Conservation (phyloP, 1,140 invertebrate genomes). For the Zophobas atratus region DNA sequence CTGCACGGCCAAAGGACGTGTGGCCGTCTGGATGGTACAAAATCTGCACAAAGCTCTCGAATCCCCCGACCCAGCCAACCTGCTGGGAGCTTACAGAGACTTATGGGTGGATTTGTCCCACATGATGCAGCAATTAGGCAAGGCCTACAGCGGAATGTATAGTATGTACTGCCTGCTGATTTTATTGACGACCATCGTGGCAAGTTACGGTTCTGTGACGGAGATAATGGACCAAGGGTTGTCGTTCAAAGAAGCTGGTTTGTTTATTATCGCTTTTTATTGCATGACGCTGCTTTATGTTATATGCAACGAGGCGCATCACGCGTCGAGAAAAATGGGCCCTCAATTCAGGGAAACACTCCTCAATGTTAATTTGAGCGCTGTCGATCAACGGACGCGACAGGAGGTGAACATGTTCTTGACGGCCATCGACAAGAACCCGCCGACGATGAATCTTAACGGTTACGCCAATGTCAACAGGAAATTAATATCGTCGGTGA, state of each 20-base stretch:
- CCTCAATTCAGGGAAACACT: slow-evolving; percentile 76
- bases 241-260: slow-evolving; percentile 78
- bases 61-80: slow-evolving; percentile 73
- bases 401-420: slow-evolving; percentile 80
- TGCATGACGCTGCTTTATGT: slow-evolving; percentile 78
- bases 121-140: slow-evolving; percentile 81
- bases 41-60: slow-evolving; percentile 75
- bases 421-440: slow-evolving; percentile 80
- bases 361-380: slow-evolving; percentile 74
- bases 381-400: slow-evolving; percentile 74
- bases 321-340: slow-evolving; percentile 77
- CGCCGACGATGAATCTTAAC: slow-evolving; percentile 80
- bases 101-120: slow-evolving; percentile 80
- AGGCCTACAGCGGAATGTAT: slow-evolving; percentile 81
- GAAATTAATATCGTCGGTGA: slow-evolving; percentile 77
- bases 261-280: slow-evolving; percentile 78
- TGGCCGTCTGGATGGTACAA: slow-evolving; percentile 73
- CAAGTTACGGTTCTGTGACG: slow-evolving; percentile 77
- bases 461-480: slow-evolving; percentile 79
- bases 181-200: slow-evolving; percentile 79
- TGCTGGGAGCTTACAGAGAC: slow-evolving; percentile 76
- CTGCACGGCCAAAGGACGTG: slow-evolving; percentile 76
- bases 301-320: slow-evolving; percentile 80
- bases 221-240: slow-evolving; percentile 79
- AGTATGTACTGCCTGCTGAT: slow-evolving; percentile 80